Base-by-base conservation (phyloP, 1,140 invertebrate genomes). In the Euglossa dilemma region DNA sequence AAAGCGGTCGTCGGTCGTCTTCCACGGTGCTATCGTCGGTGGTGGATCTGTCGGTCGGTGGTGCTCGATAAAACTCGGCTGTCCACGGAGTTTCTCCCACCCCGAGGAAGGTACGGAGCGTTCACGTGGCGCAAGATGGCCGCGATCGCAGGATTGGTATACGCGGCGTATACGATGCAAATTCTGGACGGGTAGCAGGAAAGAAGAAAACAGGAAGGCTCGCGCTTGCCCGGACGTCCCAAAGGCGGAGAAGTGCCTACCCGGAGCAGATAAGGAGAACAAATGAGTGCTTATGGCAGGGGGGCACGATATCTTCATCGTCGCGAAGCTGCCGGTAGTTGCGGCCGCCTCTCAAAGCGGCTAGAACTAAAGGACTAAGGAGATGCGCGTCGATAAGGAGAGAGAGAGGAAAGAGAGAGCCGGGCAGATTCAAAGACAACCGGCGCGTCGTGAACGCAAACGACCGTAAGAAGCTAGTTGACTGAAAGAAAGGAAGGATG, bases 221-320 rank as follows among this genome's bases (percentile, higher is more conserved):
- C 47, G 64, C 36, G 78, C 56, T 43, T 43, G 11, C 72, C 63
- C 73, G 28, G 45, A 66, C 23, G 57, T 87, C 50, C 85, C 76
- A 61, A 79, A 84, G 82, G 67, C 86, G 63, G 86, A 81, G 81
- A 87, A 87, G 81, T 87, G 85, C 78, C 81, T 87, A 84, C 87
- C 85, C 4, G 4, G 73, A 84, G 82, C 25, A 84, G 86, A 87
- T 87, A 87, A 87, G 86, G 67, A 80, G 86, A 87, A 87, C 81
- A 87, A 87, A 87, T 80, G 86, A 87, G 85, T 87, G 85, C 85
- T 87, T 87, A 87, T 84, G 72, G 85, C 85, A 84, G 59, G 43
- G 12, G 43, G 52, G 56, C n/a, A n/a, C 66, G 85, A 84, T 87
- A 85, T 87, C 86, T 87, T 64, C 85, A 77, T 87, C 85, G 86